These are phyloP conservation scores for Siniperca obscura DNA, from an alignment of 2,797 vertebrate species.

Conservation along the genomic window DNA sequence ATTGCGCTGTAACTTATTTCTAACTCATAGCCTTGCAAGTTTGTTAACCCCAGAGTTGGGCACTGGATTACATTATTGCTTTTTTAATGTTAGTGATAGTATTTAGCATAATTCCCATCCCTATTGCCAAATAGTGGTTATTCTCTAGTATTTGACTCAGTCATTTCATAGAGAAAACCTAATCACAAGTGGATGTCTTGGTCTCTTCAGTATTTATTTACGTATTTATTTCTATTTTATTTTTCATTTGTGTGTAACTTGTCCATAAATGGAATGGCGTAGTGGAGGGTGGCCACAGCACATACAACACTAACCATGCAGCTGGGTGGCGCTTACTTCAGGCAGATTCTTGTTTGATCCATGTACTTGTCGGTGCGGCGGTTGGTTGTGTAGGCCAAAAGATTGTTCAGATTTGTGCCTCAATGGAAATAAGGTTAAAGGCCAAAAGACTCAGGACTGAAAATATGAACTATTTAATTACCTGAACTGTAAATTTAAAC, in stretches of 20 bases:
- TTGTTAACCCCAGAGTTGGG: constrained; percentile 2
- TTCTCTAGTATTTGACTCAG: constrained; percentile 17
- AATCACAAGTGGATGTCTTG: constrained; percentile 27
- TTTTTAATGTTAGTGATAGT: neutral
- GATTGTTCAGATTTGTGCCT: constrained; percentile 48
- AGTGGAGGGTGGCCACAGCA: constrained; percentile 20
- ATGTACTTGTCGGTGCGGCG: neutral
- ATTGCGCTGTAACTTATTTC: constrained; percentile 30
- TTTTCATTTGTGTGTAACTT: constrained; percentile 21
- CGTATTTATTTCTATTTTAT: constrained; percentile 67
- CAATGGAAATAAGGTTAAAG: constrained; percentile 19
- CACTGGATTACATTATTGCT: neutral
- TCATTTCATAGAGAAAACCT: constrained; percentile 35
- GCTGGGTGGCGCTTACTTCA: constrained; percentile 21
- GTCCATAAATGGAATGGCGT: constrained; percentile 25
- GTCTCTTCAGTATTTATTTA: constrained; percentile 71
- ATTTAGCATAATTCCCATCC: constrained; percentile 15
- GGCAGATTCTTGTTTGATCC: constrained; percentile 14
- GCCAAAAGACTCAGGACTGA: constrained; percentile 72
- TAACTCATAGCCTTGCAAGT: constrained; percentile 8
- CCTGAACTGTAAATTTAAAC: constrained; percentile 41
- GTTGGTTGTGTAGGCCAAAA: constrained; percentile 16
- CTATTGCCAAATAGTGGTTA: constrained; percentile 29
- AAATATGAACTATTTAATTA: constrained; percentile 36
- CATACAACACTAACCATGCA: constrained; percentile 43